A percentile compares a stretch with the other conserved stretches of the same genome.
Conservation (phyloP, 2,113 vertebrate species). For the Corythoichthys haematopterus region DNA sequence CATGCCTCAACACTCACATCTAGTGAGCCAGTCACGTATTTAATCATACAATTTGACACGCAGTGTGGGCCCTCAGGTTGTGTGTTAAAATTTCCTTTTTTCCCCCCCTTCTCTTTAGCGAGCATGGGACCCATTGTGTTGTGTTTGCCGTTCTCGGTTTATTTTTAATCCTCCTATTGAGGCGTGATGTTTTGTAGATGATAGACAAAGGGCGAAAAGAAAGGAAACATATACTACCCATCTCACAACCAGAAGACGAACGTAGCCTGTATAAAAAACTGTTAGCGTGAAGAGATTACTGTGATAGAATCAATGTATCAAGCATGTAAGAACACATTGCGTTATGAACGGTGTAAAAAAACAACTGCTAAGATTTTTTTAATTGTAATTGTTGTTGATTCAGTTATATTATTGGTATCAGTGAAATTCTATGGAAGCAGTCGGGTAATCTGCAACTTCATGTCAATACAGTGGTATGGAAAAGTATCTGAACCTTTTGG, state of each 20-base stretch:
- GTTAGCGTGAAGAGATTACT: slow-evolving; percentile 18
- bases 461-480: neutral
- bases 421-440: neutral
- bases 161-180: slow-evolving; percentile 59
- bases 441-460: neutral
- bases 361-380: slow-evolving; percentile 6
- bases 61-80: slow-evolving; percentile 61
- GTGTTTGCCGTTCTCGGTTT: slow-evolving; percentile 54
- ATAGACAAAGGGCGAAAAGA: slow-evolving; percentile 47
- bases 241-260: slow-evolving; percentile 33
- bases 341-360: slow-evolving; percentile 1
- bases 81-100: slow-evolving; percentile 52
- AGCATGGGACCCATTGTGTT: slow-evolving; percentile 50
- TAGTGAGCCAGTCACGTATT: slow-evolving; percentile 67
- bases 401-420: neutral
- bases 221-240: slow-evolving; percentile 41
- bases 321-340: slow-evolving; percentile 19
- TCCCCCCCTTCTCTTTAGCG: slow-evolving; percentile 24
- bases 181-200: slow-evolving; percentile 50
- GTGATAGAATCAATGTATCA: slow-evolving; percentile 31
- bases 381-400: neutral
- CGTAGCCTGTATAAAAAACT: slow-evolving; percentile 25
- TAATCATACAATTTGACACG: slow-evolving; percentile 72
- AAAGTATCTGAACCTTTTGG: no score
- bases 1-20: slow-evolving; percentile 54